Evolutionary conservation across 2,888 invertebrate genomes (phyloP).

Genomic region (Polylopha cassiicola): DNA sequence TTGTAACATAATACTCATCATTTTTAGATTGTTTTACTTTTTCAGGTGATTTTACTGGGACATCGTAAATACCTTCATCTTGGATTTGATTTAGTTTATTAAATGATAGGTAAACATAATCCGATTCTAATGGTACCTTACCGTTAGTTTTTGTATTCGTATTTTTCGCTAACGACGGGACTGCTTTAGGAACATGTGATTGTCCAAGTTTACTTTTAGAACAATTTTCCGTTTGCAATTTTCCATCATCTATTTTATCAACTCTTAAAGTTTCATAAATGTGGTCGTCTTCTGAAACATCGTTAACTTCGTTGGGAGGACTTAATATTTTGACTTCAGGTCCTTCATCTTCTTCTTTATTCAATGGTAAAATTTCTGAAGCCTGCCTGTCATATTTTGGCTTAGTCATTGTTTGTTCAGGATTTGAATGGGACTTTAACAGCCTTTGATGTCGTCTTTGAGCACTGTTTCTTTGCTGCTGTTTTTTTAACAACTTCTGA

Average conservation of each 20-base stretch:
- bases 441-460: conserved; percentile 75
- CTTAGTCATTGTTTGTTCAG: conserved; percentile 63
- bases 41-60: conserved; percentile 59
- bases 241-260: conserved; percentile 51
- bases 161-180: conserved; percentile 53
- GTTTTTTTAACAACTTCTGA: conserved; percentile 86
- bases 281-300: conserved; percentile 68
- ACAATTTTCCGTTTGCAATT: conserved; percentile 43
- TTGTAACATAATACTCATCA: conserved; percentile 56
- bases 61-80: conserved; percentile 64
- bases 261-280: conserved; percentile 79
- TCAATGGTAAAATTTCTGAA: conserved; percentile 50
- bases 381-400: conserved; percentile 57
- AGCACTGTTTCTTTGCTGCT: conserved; percentile 77
- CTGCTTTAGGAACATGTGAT: conserved; percentile 40
- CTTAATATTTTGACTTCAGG: conserved; percentile 32
- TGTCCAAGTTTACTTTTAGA: conserved; percentile 58
- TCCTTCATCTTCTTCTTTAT: conserved; percentile 32
- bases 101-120: conserved; percentile 71
- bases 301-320: conserved; percentile 37
- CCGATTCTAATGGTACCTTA: conserved; percentile 60
- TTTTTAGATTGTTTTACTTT: conserved; percentile 38
- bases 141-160: conserved; percentile 38
- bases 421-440: conserved; percentile 71
- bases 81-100: conserved; percentile 52